Base-by-base conservation (phyloP, 2,888 invertebrate species). In the Acanthosepion pharaonis region DNA sequence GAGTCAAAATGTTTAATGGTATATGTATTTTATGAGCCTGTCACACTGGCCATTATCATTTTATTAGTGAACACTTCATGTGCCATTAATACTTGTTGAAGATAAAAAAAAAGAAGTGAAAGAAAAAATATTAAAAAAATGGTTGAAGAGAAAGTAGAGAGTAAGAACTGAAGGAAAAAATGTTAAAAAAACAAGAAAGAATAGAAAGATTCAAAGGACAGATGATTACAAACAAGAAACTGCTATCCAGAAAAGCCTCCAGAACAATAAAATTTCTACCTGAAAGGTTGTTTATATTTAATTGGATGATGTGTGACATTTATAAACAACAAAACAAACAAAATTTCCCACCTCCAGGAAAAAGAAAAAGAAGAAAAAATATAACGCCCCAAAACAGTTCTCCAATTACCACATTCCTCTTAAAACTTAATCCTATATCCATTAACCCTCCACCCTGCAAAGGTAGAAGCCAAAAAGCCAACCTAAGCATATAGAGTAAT, bases 41-140 rank as follows among this genome's bases (percentile, higher is more conserved):
- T 78, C 78, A 15, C 78, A 78, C 33, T n/a, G 78, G 78, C 78
- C 78, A 78, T 78, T 78, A 78, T 78, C 78, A 18, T 78, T 78
- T 78, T 78, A 78, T 78, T 78, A 78, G 33, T 78, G 78, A 78
- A 78, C 33, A 78, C 78, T 78, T 78, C n/a, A 78, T 78, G 78
- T n/a, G 78, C 33, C 78, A 78, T 78, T 78, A 78, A 78, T 78
- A 78, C 78, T 78, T n/a, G 78, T 15, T 78, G 78, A 78, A 78
- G 33, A 78, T 78, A 18, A 3, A 78, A 64, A 64, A 64, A 64
- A 28, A 64, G n/a, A 78, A 28, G 9, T 0, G 25, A 28, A n/a
- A n/a, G 9, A 78, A 78, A 5, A n/a, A 25, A 5, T 25, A 0
- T 64, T 25, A 64, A 18, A 59, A 23, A 20, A 64, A 64, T 28